phyloP scores from a whole-genome alignment of 2,888 invertebrate species.

The Geophilus truncorum region DNA sequence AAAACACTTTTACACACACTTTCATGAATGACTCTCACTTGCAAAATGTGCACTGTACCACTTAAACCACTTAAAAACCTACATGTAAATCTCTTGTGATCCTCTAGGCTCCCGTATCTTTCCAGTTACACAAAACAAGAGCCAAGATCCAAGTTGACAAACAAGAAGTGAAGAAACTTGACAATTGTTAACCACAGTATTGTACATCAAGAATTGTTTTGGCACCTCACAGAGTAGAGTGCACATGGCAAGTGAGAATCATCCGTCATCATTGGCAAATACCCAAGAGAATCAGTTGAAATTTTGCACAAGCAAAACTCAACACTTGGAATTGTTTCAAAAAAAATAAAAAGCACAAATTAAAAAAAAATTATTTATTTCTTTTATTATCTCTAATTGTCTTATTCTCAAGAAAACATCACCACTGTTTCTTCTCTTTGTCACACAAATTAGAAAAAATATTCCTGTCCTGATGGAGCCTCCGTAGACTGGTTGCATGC shows the following conservation, averaged over 20 bases:
- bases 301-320: neutral
- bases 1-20: too few species aligned
- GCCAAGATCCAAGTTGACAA: too few species aligned
- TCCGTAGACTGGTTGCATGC: slow-evolving; percentile 33
- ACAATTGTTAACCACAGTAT: too few species aligned
- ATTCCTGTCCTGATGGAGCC: slow-evolving; percentile 29
- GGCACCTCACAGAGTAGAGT: too few species aligned
- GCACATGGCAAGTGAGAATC: neutral
- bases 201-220: too few species aligned
- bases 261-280: neutral
- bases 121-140: too few species aligned
- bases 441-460: slow-evolving; percentile 14
- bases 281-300: neutral
- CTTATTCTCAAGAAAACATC: neutral
- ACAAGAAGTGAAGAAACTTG: too few species aligned
- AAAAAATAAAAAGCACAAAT: neutral
- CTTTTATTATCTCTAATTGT: neutral
- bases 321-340: neutral
- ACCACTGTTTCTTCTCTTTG: neutral
- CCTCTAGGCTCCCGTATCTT: too few species aligned
- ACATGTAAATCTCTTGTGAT: too few species aligned
- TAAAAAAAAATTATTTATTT: neutral
- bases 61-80: too few species aligned
- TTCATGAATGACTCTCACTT: too few species aligned
- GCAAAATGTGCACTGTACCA: too few species aligned